Evolutionary conservation across 2,888 invertebrate species (phyloP), one percentile per base, ranked within the genome.

Genomic region (Taphrorychus bicolor): DNA sequence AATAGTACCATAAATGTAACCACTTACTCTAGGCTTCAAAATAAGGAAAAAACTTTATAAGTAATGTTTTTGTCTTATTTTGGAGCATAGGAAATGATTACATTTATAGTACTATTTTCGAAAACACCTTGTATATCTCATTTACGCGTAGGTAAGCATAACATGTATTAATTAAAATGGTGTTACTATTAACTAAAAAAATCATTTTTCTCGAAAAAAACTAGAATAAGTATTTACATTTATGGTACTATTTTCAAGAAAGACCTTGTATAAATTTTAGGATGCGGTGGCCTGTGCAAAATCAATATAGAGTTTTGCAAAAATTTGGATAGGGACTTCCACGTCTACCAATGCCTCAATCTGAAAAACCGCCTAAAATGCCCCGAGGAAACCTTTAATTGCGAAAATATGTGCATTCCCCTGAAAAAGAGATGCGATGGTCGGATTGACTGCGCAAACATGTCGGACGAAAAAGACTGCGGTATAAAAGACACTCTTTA

Each of bases 401-500:
- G 92, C 77, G 86, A 86, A n/a, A 90, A 91, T 16, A 84, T 89
- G 65, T 92, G 92, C 77, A 88, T 92, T 53, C 84, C 87, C 0
- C 80, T 83, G 40, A 83, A 82, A 22, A 87, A 88, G 65, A 85
- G 87, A 24, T 92, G 92, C 80, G 90, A 92, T 77, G 91, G 92
- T 11, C 83, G 86, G 61, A 85, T 90, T 75, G 88, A 92, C 78
- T 92, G 92, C 80, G 89, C 88, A 73, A 90, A 92, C 78, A 86
- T 87, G 78, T 88, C 89, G 16, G 92, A 92, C 80, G 92, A 92
- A 83, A 84, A 85, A 76, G 84, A 89, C 77, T 92, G 92, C 78
- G 87, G 91, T 91, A 83, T 84, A 84, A 57, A 58, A n/a, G n/a
- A n/a, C n/a, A n/a, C 17, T 40, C 14, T 16, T 32, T n/a, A 23